Conservation (phyloP, 1,140 invertebrate species). For the Magallana gigas region DNA sequence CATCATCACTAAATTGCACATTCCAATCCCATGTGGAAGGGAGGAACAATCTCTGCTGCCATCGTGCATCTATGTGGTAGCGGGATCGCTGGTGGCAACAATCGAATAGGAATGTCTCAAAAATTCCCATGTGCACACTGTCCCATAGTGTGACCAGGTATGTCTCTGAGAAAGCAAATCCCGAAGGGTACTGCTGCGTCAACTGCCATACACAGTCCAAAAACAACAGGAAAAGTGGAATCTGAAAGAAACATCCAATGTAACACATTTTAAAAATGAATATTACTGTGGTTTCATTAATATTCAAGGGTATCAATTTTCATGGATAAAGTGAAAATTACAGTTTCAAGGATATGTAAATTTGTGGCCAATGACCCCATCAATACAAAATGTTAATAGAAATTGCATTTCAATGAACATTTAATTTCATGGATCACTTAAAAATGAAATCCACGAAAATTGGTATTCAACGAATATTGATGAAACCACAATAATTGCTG, state of each 20-base stretch:
- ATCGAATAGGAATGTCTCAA: constrained; percentile 96
- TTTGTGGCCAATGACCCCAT: too few species aligned
- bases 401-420: too few species aligned
- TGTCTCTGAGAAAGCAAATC: constrained; percentile 95
- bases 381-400: too few species aligned
- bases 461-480: too few species aligned
- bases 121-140: constrained; percentile 89
- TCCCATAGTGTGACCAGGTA: constrained; percentile 96
- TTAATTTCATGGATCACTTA: too few species aligned
- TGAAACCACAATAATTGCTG: too few species aligned
- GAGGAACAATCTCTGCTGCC: constrained; percentile 60
- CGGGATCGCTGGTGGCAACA: constrained; percentile 78
- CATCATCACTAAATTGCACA: constrained; percentile 70
- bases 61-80: constrained; percentile 73
- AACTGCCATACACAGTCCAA: constrained; percentile 97
- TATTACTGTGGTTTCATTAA: too few species aligned
- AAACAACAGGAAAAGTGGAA: constrained; percentile 93
- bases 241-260: constrained; percentile 79
- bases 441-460: too few species aligned
- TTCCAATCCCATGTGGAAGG: constrained; percentile 76
- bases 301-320: too few species aligned
- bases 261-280: not conserved
- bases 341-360: too few species aligned
- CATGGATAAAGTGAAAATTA: too few species aligned
- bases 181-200: constrained; percentile 89